Evolutionary conservation across 2,888 invertebrate species (phyloP).

Genomic region (Periphyllus acericola): DNA sequence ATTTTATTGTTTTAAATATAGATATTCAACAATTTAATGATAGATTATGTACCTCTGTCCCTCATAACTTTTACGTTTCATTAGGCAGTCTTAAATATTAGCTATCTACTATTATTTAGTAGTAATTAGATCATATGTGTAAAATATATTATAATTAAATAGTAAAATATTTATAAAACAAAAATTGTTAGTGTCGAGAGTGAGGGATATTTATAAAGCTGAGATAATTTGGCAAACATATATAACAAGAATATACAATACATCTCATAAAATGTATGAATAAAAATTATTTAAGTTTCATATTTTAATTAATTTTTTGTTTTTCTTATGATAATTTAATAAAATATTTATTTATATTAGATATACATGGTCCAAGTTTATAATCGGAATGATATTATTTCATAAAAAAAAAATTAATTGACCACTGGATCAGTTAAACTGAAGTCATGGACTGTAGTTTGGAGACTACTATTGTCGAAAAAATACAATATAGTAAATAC

Average conservation of each 20-base stretch:
- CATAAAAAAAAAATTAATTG: neutral
- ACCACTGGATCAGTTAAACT: neutral
- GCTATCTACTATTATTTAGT: neutral
- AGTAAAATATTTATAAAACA: neutral
- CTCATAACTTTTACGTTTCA: conserved; percentile 1
- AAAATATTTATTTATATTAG: neutral
- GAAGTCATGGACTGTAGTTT: neutral
- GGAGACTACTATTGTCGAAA: neutral
- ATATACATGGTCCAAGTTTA: neutral
- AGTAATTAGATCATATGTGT: neutral
- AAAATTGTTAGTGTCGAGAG: too few species aligned
- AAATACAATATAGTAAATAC: neutral
- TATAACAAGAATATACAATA: neutral
- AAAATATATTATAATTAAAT: neutral
- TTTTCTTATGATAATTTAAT: neutral
- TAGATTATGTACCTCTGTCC: neutral
- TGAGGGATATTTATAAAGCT: too few species aligned
- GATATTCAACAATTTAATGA: neutral
- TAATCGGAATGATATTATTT: neutral
- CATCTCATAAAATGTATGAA: neutral
- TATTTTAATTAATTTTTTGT: neutral
- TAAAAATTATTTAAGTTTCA: neutral
- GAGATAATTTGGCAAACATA: too few species aligned
- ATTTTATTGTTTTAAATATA: neutral
- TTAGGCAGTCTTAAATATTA: conserved; percentile 25